Percentiles rank a stretch among this genome's conserved stretches.
Conservation (phyloP, 2,113 vertebrate species). For the Circaetus gallicus region DNA sequence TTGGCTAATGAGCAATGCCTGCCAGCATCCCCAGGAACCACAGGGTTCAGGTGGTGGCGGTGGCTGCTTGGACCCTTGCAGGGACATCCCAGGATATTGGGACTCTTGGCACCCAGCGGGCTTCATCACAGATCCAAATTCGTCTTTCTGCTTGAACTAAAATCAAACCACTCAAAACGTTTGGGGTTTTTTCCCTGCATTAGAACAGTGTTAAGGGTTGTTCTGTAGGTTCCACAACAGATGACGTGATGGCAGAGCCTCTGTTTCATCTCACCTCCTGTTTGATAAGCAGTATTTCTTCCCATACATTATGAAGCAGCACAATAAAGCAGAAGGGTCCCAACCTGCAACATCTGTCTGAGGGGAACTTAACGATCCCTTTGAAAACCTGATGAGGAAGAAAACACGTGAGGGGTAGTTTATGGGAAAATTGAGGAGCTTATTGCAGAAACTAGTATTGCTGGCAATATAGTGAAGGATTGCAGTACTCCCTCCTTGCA, state of each 20-base stretch:
- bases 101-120: rapidly evolving
- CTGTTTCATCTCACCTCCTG: background rate
- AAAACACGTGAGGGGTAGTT: background rate
- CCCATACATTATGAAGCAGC: background rate
- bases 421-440: background rate
- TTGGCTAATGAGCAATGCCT: background rate
- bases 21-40: rapidly evolving
- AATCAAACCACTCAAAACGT: background rate
- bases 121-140: background rate
- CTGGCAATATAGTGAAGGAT: background rate
- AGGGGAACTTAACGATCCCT: background rate
- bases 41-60: background rate
- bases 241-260: background rate
- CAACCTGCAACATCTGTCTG: background rate
- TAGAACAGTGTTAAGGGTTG: background rate
- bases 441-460: background rate
- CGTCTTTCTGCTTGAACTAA: background rate
- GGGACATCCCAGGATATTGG: background rate
- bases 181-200: background rate
- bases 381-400: background rate
- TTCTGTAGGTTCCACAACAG: background rate
- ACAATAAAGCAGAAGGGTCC: background rate
- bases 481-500: background rate
- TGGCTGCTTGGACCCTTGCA: rapidly evolving
- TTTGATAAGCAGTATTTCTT: background rate